Evolutionary conservation across 2,797 vertebrate genomes (phyloP), one percentile per base, ranked within the genome.

Genomic region (Pogonophryne albipinna): DNA sequence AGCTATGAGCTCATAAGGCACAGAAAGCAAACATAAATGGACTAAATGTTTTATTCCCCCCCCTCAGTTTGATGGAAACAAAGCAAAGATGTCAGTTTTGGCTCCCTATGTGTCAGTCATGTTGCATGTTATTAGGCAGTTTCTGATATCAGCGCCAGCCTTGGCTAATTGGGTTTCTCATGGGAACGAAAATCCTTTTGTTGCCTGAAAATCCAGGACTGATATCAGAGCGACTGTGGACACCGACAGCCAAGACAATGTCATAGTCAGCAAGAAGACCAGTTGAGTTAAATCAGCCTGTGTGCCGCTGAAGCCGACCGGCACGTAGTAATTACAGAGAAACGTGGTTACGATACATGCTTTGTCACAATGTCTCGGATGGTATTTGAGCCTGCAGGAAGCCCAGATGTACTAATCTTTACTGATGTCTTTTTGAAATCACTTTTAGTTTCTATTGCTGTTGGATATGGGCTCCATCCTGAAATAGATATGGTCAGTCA

Each of bases 121-220:
- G 85, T 46, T 89, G 64, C 64, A 38, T 80, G 41, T 76, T 91
- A 87, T 92, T 87, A 87, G 62, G 45, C 65, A 79, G 15, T 44
- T 69, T 80, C n/a, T 44, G 76, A 86, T 89, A 85, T 81, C 87
- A 87, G 66, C 76, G 85, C 87, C 82, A 68, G 8, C 71, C 85
- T 78, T 90, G 23, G 90, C 89, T 92, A 93, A 93, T 91, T 91
- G 86, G 85, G 80, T 85, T 85, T 88, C 80, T 83, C 59, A 34
- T 0, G 31, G 80, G 74, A 55, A 46, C 23, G 34, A 27, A 84
- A 88, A 79, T 74, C 83, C 66, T 90, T 12, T 59, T 66, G 61
- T 27, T n/a, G 23, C 42, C 71, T 66, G 17, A 83, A 68, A 44
- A 83, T 47, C 52, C 50, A 72, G 47, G 82, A 86, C 84, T 85